Evolutionary conservation across 92 coral and sea anemone genomes (phyloP), one percentile per base, ranked within the genome.

Genomic region (Zoanthus gigantus): DNA sequence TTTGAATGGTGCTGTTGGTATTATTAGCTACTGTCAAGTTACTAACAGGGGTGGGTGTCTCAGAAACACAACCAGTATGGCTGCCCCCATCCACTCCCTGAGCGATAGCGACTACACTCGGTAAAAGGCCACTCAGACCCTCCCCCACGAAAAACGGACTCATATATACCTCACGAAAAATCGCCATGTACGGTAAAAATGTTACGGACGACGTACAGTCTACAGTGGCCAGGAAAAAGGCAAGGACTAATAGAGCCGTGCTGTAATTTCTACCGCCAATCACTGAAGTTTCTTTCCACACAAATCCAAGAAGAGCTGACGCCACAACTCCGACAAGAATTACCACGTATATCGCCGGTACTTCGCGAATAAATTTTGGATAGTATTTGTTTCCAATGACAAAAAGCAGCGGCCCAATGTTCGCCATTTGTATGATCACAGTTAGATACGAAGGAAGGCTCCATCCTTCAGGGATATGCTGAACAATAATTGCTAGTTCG

Each of bases 171-270:
- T 68, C 86, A 52, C 91, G 93, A 81, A 92, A 93, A 10, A 54
- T 77, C 0, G 98, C 98, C 99, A 97, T 95, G 90, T 90, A 97
- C 16, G 99, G 99, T 6, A 97, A 90, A 72, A 95, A 97, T 16
- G 99, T 93, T 65, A 97, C 99, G 32, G 98, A 95, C 10, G 99
- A 97, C 50, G 96, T 92, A 79, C 99, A 97, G 86, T 97, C 99
- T 18, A 93, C 98, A 72, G 90, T 91, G 14, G 99, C 86, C 30
- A 97, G 77, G 87, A 92, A 92, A 81, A 97, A 95, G n/a, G 95
- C 89, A 74, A 97, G 89, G 11, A 88, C 81, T 61, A 97, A 67
- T 50, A 97, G 92, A 3, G 98, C 98, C 0, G 93, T 88, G 86
- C 99, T 97, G 86, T 96, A 90, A 28, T 88, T 86, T 4, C 93